Percentiles rank a stretch among this genome's conserved stretches.
Evolutionary conservation across 2,113 vertebrate species (phyloP).

Genomic region (Paracanthobrama guichenoti): DNA sequence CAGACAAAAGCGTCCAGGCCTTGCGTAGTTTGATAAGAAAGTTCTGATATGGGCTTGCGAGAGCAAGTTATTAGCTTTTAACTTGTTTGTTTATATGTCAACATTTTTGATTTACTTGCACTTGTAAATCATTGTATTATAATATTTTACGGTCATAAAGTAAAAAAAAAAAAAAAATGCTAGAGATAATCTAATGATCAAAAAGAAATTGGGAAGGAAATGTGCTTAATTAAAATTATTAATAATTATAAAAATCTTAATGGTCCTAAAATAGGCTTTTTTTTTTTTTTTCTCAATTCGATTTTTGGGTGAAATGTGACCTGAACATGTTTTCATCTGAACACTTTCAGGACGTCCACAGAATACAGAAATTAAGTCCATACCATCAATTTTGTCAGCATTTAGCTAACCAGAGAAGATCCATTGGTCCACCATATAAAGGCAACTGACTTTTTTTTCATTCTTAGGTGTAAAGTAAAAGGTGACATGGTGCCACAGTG

Average conservation of each 20-base stretch:
- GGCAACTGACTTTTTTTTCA: background rate
- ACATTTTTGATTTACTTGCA: background rate
- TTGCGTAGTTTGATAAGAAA: constrained; percentile 39
- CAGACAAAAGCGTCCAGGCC: background rate
- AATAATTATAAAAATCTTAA: too few relatives aligned
- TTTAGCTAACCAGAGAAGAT: background rate
- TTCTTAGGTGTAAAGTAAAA: constrained; percentile 33
- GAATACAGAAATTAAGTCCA: too few relatives aligned
- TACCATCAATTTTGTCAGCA: background rate
- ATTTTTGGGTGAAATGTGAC: too few relatives aligned
- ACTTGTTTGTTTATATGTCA: background rate
- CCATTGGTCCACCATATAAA: background rate
- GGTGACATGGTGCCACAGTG: constrained; percentile 61
- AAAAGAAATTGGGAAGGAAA: background rate
- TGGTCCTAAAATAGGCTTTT: too few relatives aligned
- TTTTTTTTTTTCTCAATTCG: too few relatives aligned
- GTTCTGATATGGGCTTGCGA: background rate
- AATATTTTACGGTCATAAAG: background rate
- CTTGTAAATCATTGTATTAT: too few relatives aligned
- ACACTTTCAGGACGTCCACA: too few relatives aligned
- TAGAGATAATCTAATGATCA: too few relatives aligned
- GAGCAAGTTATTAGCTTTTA: background rate
- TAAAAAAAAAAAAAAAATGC: background rate
- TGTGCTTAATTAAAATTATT: background rate
- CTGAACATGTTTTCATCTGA: too few relatives aligned